phyloP scores from a whole-genome alignment of 2,113 vertebrate genomes.

The Seriola dumerili region DNA sequence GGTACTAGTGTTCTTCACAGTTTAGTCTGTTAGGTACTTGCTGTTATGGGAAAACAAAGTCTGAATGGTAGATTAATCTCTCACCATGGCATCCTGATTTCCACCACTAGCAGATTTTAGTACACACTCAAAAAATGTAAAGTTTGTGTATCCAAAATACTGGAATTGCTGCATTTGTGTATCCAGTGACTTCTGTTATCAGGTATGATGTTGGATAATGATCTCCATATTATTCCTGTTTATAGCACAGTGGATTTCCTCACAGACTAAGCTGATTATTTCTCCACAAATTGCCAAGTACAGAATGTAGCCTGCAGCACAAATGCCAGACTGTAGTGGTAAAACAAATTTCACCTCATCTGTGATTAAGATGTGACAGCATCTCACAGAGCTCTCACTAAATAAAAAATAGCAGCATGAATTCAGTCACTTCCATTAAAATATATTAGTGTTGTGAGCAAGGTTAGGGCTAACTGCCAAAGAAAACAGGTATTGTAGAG shows the following conservation, averaged over 20 bases:
- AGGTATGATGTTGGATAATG: not conserved
- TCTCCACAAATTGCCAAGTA: not conserved
- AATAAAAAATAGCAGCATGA: constrained; percentile 43
- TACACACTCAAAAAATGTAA: not conserved
- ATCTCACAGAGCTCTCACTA: not conserved
- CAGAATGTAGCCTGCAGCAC: constrained; percentile 1
- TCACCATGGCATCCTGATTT: not conserved
- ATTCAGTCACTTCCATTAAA: constrained; percentile 1
- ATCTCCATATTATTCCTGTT: not conserved
- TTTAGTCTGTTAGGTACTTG: not conserved
- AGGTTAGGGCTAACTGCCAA: not conserved
- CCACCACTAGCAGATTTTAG: not conserved
- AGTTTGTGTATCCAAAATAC: not conserved
- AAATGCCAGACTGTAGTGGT: not conserved
- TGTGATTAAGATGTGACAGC: not conserved
- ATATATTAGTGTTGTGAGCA: not conserved
- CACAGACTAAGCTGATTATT: constrained; percentile 4
- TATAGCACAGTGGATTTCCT: not conserved
- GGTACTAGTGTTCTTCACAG: not conserved
- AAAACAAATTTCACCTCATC: not conserved
- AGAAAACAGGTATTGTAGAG: not conserved
- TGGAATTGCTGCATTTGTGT: too few species aligned
- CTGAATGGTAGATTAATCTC: not conserved
- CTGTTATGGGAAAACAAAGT: not conserved
- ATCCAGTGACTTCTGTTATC: not conserved